Percentiles rank a stretch among this genome's conserved stretches.
phyloP scores from a whole-genome alignment of 2,113 vertebrate species.

The Cryptotis parvus region DNA sequence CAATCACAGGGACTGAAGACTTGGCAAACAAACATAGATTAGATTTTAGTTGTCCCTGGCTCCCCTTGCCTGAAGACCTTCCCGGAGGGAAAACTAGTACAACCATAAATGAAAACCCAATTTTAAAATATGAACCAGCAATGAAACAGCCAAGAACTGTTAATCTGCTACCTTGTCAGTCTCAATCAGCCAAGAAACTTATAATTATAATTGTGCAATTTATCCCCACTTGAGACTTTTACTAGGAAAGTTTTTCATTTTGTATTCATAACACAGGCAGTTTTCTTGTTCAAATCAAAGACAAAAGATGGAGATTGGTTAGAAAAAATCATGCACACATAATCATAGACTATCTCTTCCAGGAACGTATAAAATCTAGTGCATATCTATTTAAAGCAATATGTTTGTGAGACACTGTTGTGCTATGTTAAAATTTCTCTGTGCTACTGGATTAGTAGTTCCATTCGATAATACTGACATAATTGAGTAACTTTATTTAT shows the following conservation, averaged over 20 bases:
- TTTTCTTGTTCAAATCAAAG: conserved; percentile 20
- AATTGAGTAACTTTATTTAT: background rate
- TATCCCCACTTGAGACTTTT: background rate
- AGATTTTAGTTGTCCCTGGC: background rate
- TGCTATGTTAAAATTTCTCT: background rate
- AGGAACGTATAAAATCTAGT: background rate
- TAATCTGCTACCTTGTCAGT: background rate
- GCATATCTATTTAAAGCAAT: background rate
- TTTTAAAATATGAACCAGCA: background rate
- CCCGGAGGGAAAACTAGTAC: no score
- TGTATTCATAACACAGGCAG: background rate
- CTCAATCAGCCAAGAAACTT: conserved; percentile 3
- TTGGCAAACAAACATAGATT: background rate
- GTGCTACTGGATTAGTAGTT: background rate
- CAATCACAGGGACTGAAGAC: background rate
- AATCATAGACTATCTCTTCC: background rate
- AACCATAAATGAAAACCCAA: background rate
- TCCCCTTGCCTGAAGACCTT: background rate
- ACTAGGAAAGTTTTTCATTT: background rate
- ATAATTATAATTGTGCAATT: background rate
- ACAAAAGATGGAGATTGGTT: background rate
- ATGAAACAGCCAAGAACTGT: conserved; percentile 3
- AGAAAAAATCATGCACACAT: background rate
- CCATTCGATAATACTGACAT: background rate
- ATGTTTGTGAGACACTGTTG: background rate